These are phyloP conservation scores for Isichthys henryi DNA, from an alignment of 2,113 vertebrate species.

Conservation along the genomic window DNA sequence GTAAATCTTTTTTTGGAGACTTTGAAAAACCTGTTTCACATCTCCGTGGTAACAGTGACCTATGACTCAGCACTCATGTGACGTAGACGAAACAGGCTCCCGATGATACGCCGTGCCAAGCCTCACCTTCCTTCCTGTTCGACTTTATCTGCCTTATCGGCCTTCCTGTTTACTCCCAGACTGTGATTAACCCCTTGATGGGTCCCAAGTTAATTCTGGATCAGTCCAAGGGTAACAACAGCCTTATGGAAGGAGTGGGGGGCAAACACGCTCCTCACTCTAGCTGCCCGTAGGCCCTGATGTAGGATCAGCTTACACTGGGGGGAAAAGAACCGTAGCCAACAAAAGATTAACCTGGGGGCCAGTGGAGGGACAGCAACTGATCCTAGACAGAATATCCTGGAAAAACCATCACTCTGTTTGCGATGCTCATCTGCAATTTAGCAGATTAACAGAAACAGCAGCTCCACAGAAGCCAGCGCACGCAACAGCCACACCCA, in stretches of 20 bases:
- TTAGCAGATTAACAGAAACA: neutral
- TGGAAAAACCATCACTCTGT: neutral
- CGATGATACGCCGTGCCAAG: neutral
- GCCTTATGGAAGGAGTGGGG: neutral
- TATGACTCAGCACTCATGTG: neutral
- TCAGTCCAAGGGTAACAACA: neutral
- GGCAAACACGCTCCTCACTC: neutral
- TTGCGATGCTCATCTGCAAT: neutral
- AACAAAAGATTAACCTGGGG: neutral
- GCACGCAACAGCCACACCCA: neutral
- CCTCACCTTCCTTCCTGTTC: constrained; percentile 7
- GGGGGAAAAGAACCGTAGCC: neutral
- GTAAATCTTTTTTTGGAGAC: neutral
- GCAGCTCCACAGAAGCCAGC: neutral
- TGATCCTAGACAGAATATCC: neutral
- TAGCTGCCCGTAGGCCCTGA: neutral
- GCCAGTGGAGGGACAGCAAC: neutral
- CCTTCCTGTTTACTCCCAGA: neutral
- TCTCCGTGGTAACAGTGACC: neutral
- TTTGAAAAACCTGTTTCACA: neutral
- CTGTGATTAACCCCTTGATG: neutral
- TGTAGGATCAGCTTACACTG: neutral
- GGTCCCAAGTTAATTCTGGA: neutral
- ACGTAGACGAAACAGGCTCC: neutral
- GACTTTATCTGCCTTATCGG: neutral